Evolutionary conservation across 2,797 vertebrate species (phyloP).

Genomic region (Labeo calbasu): DNA sequence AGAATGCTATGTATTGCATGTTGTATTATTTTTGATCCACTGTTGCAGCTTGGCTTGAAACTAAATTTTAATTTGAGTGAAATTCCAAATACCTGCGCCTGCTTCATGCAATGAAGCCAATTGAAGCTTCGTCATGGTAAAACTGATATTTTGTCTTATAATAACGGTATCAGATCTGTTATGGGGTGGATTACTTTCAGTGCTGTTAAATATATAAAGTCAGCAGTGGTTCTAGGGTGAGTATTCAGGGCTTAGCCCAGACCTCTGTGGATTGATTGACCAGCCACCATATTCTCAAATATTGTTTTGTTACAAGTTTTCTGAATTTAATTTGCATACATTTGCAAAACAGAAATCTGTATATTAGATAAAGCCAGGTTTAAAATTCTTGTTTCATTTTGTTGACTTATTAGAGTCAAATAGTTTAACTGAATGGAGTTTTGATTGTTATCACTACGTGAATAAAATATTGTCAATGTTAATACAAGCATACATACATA

Average conservation of each 20-base stretch:
- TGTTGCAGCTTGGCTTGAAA: background rate
- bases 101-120: background rate
- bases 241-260: too few relatives aligned
- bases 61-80: background rate
- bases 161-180: background rate
- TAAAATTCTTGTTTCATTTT: background rate
- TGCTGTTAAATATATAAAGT: background rate
- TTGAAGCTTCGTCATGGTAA: background rate
- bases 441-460: too few relatives aligned
- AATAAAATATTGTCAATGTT: too few relatives aligned
- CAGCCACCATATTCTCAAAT: background rate
- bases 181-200: background rate
- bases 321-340: background rate
- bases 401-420: background rate
- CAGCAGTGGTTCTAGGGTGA: background rate
- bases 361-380: background rate
- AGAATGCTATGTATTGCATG: background rate
- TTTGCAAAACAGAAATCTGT: background rate
- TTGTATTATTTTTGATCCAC: background rate
- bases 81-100: background rate
- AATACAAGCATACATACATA: too few relatives aligned
- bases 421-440: background rate
- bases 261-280: background rate
- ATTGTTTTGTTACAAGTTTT: too few relatives aligned
- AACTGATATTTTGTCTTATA: background rate